These are phyloP conservation scores for Nerophis ophidion DNA, from an alignment of 2,113 vertebrate species.

Conservation along the genomic window DNA sequence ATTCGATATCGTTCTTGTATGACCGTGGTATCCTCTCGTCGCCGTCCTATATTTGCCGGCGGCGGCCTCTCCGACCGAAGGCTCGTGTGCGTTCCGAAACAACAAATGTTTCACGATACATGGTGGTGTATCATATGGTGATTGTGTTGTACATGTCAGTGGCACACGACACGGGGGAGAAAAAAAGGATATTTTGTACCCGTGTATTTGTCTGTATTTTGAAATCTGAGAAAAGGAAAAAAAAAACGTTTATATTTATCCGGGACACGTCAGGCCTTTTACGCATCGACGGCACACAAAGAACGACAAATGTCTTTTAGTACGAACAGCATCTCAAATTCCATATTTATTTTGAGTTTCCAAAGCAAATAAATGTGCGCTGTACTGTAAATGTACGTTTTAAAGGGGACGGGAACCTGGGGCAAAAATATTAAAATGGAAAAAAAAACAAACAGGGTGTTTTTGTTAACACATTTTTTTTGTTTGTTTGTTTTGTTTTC, in stretches of 20 bases:
- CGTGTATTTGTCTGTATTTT: slow-evolving; percentile 63
- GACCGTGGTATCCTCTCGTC: slow-evolving; percentile 57
- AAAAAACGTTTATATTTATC: slow-evolving; percentile 28
- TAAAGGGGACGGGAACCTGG: slow-evolving; percentile 51
- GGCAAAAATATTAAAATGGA: slow-evolving; percentile 54
- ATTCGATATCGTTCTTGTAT: slow-evolving; percentile 58
- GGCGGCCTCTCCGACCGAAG: slow-evolving; percentile 38
- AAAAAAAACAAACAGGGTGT: slow-evolving; percentile 69
- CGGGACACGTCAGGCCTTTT: slow-evolving; percentile 41
- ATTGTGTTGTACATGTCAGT: slow-evolving; percentile 78
- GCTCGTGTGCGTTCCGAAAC: slow-evolving; percentile 82
- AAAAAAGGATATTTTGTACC: slow-evolving; percentile 63
- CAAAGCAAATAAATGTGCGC: too few species aligned
- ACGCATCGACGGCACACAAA: slow-evolving; percentile 24
- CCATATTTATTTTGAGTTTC: too few species aligned
- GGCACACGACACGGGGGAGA: slow-evolving; percentile 49
- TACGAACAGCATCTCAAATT: not conserved
- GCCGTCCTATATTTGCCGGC: slow-evolving; percentile 59
- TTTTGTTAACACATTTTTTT: slow-evolving; percentile 74
- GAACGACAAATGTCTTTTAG: slow-evolving; percentile 6
- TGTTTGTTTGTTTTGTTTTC: slow-evolving; percentile 77
- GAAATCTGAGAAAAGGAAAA: slow-evolving; percentile 44
- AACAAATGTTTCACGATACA: slow-evolving; percentile 67
- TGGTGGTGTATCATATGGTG: slow-evolving; percentile 79
- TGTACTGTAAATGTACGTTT: slow-evolving; percentile 50